Evolutionary conservation across 1,140 invertebrate species (phyloP).

Genomic region (Propsilocerus akamusi): DNA sequence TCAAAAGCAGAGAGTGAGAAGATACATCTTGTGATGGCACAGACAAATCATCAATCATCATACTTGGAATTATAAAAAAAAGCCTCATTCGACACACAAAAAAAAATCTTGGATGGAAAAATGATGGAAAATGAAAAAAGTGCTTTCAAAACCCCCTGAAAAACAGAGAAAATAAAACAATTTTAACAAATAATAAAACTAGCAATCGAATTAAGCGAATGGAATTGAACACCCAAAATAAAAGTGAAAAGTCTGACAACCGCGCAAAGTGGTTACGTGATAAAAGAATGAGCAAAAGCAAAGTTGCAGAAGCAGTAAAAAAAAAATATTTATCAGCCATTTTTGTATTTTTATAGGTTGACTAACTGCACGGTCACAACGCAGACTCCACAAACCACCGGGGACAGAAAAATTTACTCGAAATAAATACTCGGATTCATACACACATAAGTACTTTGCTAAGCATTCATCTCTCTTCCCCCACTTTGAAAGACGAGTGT

Average conservation of each 20-base stretch:
- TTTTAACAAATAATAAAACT: not conserved
- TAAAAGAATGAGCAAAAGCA: not conserved
- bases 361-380: not conserved
- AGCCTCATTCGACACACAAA: not conserved
- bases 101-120: not conserved
- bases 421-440: no score
- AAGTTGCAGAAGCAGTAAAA: not conserved
- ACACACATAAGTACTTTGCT: no score
- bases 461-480: no score
- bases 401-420: no score
- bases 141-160: not conserved
- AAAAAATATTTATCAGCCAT: slow-evolving; percentile 1
- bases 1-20: no score
- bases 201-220: no score
- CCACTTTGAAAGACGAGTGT: no score
- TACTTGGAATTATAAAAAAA: not conserved
- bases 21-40: no score
- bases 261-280: not conserved
- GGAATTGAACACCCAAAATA: not conserved
- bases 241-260: slow-evolving; percentile 1
- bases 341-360: slow-evolving; percentile 4
- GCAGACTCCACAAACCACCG: slow-evolving; percentile 1
- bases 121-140: not conserved
- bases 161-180: not conserved
- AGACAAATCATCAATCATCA: slow-evolving; percentile 3